A percentile compares a stretch with the other conserved stretches of the same genome.
Conservation (phyloP, 2,113 vertebrate species). For the Telmatochromis brichardi region DNA sequence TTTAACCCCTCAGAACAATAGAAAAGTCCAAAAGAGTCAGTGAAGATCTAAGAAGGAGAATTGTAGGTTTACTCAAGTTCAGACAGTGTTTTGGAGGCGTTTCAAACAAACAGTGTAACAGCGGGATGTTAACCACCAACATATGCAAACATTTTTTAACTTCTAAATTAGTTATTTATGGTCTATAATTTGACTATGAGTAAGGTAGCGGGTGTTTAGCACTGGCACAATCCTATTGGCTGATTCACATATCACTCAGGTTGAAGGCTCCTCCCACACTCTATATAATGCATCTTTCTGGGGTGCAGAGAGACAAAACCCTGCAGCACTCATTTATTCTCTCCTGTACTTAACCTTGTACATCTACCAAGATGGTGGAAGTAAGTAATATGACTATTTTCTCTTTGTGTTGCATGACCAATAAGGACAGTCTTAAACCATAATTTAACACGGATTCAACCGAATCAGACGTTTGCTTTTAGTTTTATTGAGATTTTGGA, state of each 20-base stretch:
- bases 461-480: background rate
- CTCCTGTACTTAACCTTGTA: background rate
- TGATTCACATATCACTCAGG: conserved; percentile 4
- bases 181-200: background rate
- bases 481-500: background rate
- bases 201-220: background rate
- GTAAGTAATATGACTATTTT: conserved; percentile 36
- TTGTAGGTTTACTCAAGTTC: background rate
- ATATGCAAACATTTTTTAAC: background rate
- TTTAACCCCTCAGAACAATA: background rate
- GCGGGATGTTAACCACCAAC: background rate
- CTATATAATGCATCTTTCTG: background rate
- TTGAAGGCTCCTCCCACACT: background rate
- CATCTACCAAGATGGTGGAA: conserved; percentile 27
- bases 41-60: background rate
- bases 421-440: background rate
- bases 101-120: background rate
- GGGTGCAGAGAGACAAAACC: background rate
- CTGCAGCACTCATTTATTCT: conserved; percentile 4
- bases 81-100: background rate
- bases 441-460: background rate
- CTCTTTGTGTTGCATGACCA: background rate
- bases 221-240: background rate
- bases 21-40: background rate
- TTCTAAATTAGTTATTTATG: background rate